Evolutionary conservation across 2,797 vertebrate genomes (phyloP).

Genomic region (Discoglossus pictus): DNA sequence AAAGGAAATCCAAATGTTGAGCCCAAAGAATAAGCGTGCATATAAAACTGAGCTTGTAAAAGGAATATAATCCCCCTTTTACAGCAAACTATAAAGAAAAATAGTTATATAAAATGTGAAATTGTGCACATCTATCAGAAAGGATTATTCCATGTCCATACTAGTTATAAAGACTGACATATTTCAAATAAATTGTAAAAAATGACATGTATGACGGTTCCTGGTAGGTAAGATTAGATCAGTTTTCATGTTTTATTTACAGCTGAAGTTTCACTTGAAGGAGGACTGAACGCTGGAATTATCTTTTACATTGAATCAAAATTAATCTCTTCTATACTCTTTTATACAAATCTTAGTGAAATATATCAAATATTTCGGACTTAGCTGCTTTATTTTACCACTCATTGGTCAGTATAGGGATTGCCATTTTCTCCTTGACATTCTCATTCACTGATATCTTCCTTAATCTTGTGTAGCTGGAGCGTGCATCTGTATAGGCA

Average conservation of each 20-base stretch:
- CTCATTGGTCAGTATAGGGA: too few relatives aligned
- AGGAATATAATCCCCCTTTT: conserved; percentile 33
- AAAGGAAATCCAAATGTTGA: neutral
- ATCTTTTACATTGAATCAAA: too few relatives aligned
- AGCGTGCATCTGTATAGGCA: too few relatives aligned
- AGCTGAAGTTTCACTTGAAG: conserved; percentile 7
- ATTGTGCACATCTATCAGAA: conserved; percentile 31
- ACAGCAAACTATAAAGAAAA: conserved; percentile 46
- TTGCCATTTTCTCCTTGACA: too few relatives aligned
- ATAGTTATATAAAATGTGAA: conserved; percentile 41
- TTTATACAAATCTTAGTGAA: too few relatives aligned
- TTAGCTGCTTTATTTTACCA: too few relatives aligned
- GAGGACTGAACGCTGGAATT: too few relatives aligned
- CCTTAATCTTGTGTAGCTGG: too few relatives aligned
- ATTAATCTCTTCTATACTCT: too few relatives aligned
- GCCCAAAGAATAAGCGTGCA: neutral
- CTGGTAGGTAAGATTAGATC: neutral
- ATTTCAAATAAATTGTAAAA: conserved; percentile 41
- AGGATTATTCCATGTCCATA: conserved; percentile 23
- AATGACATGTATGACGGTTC: conserved; percentile 26
- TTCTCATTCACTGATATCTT: too few relatives aligned
- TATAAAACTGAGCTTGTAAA: conserved; percentile 29
- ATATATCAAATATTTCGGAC: too few relatives aligned
- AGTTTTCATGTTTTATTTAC: neutral
- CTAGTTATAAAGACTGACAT: conserved; percentile 8